Evolutionary conservation across 1,140 invertebrate species (phyloP), one percentile per base, ranked within the genome.

Genomic region (Caerostris darwini): DNA sequence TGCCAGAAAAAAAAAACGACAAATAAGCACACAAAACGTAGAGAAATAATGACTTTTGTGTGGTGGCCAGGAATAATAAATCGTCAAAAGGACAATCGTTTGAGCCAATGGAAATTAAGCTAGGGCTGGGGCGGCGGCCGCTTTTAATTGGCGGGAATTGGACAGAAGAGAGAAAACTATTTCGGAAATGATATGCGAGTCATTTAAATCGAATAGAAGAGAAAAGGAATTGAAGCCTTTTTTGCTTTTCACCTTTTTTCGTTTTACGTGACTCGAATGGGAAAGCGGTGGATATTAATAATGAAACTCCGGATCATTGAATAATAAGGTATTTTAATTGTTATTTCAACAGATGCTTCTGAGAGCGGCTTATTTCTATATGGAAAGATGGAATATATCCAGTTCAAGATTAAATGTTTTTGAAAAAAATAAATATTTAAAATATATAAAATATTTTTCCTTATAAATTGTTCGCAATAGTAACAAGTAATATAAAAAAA

Each of bases 181-280:
- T 77, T 71, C 19, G 57, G 56, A 81, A 82, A 91, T 91, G 69
- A 91, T 91, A 91, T 91, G 71, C 90, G 90, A 81, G 90, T 91
- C 69, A 91, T 91, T 91, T 82, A 91, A 91, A 91, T 91, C 90
- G 71, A 56, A 91, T 91, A 91, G 82, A 85, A 90, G 56, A 90
- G 69, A 77, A 90, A 77, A 58, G 53, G 88, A 61, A 71, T 90
- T 19, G 53, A 34, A 90, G 88, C 19, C 34, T 67, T 90, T 90
- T 54, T 85, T 85, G 56, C 57, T 59, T 58, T 69, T 77, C 88
- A 90, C 88, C 61, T 71, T 56, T 90, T 88, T 71, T n/a, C 50
- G 67, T 7, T 7, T 56, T 12, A 81, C 69, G 90, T 82, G 90
- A 61, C 17, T 10, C 7, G 90, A 10, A 82, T 91, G n/a, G 19